phyloP scores from a whole-genome alignment of 2,888 invertebrate genomes.

The Drosophila meridionalis region DNA sequence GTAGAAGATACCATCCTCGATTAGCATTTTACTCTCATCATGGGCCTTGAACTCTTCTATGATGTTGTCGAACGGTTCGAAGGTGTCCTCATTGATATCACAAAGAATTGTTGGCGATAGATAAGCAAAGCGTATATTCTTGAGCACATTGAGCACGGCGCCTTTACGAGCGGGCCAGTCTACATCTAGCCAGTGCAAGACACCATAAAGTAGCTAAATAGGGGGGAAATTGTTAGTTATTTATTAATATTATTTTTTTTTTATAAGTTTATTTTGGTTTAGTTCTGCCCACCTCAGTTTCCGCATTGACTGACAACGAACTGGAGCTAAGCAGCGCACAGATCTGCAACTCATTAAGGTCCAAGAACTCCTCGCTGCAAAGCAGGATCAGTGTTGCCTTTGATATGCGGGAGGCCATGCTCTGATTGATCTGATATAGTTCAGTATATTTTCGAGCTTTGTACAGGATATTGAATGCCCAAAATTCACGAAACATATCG shows the following conservation, averaged over 20 bases:
- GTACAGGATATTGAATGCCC: conserved; percentile 27
- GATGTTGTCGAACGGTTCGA: conserved; percentile 3
- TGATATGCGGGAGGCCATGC: conserved; percentile 28
- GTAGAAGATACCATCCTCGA: conserved; percentile 38
- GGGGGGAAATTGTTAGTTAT: neutral
- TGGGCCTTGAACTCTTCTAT: conserved; percentile 1
- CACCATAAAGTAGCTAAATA: conserved; percentile 17
- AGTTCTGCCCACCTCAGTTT: conserved; percentile 38
- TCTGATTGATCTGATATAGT: conserved; percentile 3
- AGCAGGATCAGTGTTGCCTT: conserved; percentile 4
- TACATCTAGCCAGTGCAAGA: conserved; percentile 19
- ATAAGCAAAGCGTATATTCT: conserved; percentile 25
- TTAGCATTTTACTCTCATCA: neutral
- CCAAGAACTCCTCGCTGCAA: conserved; percentile 30
- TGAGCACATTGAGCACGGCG: neutral
- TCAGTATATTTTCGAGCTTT: neutral
- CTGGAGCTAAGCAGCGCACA: conserved; percentile 23
- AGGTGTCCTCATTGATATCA: neutral
- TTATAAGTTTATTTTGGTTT: neutral
- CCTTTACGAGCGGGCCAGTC: conserved; percentile 25
- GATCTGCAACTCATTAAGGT: conserved; percentile 25
- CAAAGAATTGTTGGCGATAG: conserved; percentile 21
- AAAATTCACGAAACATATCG: conserved; percentile 15
- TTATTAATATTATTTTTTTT: too few species aligned
- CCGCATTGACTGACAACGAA: conserved; percentile 38